A percentile compares a stretch with the other conserved stretches of the same genome.
These are phyloP conservation scores for Cyrtodaria siliqua DNA, from an alignment of 2,888 invertebrate species.

Conservation along the genomic window DNA sequence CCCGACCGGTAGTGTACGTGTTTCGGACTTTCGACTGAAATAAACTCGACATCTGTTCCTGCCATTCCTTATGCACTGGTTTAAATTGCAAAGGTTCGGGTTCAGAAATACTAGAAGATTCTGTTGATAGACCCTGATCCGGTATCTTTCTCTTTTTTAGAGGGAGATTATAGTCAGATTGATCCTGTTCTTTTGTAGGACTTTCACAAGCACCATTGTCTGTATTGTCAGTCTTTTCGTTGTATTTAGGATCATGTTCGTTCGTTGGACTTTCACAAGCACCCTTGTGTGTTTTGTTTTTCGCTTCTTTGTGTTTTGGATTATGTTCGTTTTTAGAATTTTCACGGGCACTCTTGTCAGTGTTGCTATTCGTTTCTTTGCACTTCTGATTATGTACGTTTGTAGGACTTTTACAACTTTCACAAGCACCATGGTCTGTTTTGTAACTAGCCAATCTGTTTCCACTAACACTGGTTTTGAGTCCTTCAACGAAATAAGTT, in stretches of 20 bases:
- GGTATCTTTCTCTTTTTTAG: slow-evolving; percentile 10
- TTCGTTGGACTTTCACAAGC: background rate
- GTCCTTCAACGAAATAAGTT: slow-evolving; percentile 8
- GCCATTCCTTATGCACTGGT: slow-evolving; percentile 11
- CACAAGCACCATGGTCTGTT: slow-evolving; percentile 4
- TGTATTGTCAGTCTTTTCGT: background rate
- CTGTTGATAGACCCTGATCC: slow-evolving; percentile 3
- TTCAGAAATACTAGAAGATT: background rate
- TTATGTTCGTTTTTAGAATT: no score
- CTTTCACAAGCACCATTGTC: slow-evolving; percentile 9
- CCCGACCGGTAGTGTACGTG: slow-evolving; percentile 10
- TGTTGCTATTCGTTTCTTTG: no score
- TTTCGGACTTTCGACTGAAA: slow-evolving; percentile 9
- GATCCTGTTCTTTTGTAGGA: slow-evolving; percentile 7
- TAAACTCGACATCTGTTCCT: slow-evolving; percentile 16
- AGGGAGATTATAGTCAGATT: slow-evolving; percentile 14
- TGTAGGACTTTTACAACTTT: slow-evolving; percentile 18
- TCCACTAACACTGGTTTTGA: slow-evolving; percentile 19
- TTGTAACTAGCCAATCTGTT: slow-evolving; percentile 11
- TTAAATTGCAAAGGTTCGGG: slow-evolving; percentile 10
- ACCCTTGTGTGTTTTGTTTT: background rate
- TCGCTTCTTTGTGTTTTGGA: no score
- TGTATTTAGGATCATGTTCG: background rate
- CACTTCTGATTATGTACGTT: no score
- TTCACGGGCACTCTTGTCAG: slow-evolving; percentile 1